phyloP scores from a whole-genome alignment of 2,888 invertebrate species.

The Drosophila mimetica region DNA sequence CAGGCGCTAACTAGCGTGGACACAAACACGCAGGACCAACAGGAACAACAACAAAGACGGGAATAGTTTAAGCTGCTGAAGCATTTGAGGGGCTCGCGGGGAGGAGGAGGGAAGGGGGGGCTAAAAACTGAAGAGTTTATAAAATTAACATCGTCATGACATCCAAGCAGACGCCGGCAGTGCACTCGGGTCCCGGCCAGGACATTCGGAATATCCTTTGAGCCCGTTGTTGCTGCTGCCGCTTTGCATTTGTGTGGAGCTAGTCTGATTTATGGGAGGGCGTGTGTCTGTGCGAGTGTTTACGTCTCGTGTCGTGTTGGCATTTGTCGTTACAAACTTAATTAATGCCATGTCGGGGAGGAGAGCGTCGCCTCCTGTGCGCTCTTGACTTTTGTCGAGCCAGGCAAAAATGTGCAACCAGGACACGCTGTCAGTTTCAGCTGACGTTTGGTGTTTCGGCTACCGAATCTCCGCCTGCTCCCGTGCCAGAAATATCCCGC shows the following conservation, averaged over 20 bases:
- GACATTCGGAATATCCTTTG: conserved; percentile 34
- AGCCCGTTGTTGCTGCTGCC: conserved; percentile 39
- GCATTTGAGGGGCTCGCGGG: not conserved
- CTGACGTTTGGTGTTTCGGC: conserved; percentile 74
- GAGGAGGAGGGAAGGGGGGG: not conserved
- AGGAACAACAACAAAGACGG: conserved; percentile 33
- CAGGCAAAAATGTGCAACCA: conserved; percentile 70
- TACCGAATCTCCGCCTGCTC: conserved; percentile 5
- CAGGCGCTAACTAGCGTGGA: conserved; percentile 46
- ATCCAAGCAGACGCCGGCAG: conserved; percentile 49
- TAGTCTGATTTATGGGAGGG: conserved; percentile 45
- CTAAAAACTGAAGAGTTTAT: conserved; percentile 71
- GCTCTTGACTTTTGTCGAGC: conserved; percentile 78
- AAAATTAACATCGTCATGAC: conserved; percentile 80
- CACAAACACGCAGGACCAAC: conserved; percentile 42
- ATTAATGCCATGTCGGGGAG: conserved; percentile 59
- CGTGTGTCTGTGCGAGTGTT: conserved; percentile 35
- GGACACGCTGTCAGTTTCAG: conserved; percentile 77
- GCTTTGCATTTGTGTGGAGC: conserved; percentile 48
- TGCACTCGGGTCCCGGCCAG: conserved; percentile 17
- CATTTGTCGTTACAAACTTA: conserved; percentile 68
- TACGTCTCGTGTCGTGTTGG: conserved; percentile 53
- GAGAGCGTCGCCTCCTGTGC: conserved; percentile 33
- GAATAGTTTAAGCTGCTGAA: conserved; percentile 15
- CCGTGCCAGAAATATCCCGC: not conserved